Evolutionary conservation across 2,797 vertebrate species (phyloP).

Genomic region (Ciconia nigra): DNA sequence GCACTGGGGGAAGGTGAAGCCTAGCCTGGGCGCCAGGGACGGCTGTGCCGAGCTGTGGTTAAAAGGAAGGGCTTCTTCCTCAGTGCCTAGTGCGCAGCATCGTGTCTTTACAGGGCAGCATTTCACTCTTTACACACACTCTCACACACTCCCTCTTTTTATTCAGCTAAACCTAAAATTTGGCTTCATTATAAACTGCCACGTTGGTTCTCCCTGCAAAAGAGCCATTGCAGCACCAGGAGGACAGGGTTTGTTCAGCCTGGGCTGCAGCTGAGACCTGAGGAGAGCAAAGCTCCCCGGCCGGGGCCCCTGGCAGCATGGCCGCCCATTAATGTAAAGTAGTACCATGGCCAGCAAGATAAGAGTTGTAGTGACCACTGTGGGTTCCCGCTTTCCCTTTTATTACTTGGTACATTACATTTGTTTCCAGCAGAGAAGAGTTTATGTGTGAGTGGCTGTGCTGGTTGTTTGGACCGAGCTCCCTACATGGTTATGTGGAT

Average conservation of each 20-base stretch:
- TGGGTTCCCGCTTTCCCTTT: conserved; percentile 52
- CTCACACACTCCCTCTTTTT: not conserved
- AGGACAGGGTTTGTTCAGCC: not conserved
- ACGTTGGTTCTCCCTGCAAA: not conserved
- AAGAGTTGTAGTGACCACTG: conserved; percentile 43
- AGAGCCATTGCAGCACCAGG: not conserved
- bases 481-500: conserved; percentile 48
- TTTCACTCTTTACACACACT: not conserved
- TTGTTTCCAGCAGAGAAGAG: conserved; percentile 64
- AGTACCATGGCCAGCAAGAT: conserved; percentile 48
- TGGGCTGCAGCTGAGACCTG: not conserved
- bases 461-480: conserved; percentile 29
- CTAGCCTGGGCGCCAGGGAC: not conserved
- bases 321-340: not conserved
- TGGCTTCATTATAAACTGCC: not conserved
- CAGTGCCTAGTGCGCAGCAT: not conserved
- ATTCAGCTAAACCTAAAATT: not conserved
- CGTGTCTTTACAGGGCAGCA: not conserved
- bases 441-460: conserved; percentile 42
- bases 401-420: conserved; percentile 20
- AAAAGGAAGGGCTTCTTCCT: not conserved
- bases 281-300: not conserved
- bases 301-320: not conserved
- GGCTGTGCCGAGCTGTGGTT: not conserved
- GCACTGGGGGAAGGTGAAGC: not conserved